phyloP scores from a whole-genome alignment of 2,888 invertebrate genomes.

The Calameuta filiformis region DNA sequence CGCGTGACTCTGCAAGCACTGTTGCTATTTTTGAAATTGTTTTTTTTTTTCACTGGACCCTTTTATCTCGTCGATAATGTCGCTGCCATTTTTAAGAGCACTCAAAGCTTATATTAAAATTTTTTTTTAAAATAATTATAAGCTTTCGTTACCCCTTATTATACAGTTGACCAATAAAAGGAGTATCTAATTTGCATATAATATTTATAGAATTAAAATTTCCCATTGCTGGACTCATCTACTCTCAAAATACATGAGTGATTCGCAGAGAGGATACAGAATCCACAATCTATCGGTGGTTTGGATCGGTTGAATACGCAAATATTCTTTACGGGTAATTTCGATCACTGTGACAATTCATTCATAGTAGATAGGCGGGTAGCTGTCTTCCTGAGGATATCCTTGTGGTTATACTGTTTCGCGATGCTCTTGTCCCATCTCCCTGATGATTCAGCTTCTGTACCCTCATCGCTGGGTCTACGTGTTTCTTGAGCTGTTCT shows the following conservation, averaged over 20 bases:
- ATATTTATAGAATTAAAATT: background rate
- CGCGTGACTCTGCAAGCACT: background rate
- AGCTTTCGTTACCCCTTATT: background rate
- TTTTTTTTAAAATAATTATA: too few species aligned
- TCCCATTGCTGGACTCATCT: background rate
- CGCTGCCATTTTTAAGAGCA: too few species aligned
- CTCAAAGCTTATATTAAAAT: too few species aligned
- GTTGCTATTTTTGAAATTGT: too few species aligned
- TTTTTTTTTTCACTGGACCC: too few species aligned
- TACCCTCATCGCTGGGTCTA: background rate
- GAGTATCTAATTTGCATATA: background rate
- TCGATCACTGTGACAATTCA: background rate
- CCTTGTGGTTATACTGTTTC: background rate
- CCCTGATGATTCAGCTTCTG: background rate
- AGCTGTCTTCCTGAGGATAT: background rate
- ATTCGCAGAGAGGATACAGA: background rate
- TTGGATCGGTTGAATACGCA: background rate
- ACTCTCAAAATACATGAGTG: background rate
- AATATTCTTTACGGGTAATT: background rate
- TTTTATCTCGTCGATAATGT: too few species aligned
- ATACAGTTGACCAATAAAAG: background rate
- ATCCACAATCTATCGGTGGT: background rate
- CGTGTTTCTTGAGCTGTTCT: background rate
- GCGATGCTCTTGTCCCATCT: background rate
- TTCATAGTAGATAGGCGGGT: background rate